Evolutionary conservation across 2,797 vertebrate genomes (phyloP).

Genomic region (Muraenolepis orangiensis): DNA sequence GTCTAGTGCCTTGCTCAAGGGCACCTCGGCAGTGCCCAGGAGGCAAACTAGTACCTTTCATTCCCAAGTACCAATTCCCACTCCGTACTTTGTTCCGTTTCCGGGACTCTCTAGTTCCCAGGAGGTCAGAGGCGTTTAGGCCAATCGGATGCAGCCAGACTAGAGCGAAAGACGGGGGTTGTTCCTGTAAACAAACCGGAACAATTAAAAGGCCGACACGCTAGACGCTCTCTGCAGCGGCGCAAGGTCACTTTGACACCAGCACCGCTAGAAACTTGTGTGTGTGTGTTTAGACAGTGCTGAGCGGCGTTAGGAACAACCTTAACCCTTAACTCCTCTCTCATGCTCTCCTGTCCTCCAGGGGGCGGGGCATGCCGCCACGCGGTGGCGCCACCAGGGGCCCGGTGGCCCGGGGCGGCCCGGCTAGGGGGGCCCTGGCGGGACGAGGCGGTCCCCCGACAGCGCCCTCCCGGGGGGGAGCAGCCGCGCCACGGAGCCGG

Average conservation of each 20-base stretch:
- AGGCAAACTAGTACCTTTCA: too few relatives aligned
- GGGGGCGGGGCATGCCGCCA: conserved; percentile 86
- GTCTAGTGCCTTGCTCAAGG: too few relatives aligned
- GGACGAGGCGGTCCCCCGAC: conserved; percentile 83
- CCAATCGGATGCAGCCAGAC: background rate
- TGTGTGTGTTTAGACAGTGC: background rate
- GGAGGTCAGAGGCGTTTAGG: background rate
- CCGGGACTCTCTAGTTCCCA: too few relatives aligned
- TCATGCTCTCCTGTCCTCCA: conserved; percentile 43
- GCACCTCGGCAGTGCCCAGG: too few relatives aligned
- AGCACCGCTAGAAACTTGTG: background rate
- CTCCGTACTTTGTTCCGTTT: too few relatives aligned
- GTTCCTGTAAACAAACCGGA: background rate
- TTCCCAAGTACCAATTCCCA: too few relatives aligned
- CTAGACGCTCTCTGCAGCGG: background rate
- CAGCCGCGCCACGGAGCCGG: conserved; percentile 77
- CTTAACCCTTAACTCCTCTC: background rate
- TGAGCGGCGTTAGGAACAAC: background rate
- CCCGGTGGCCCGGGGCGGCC: conserved; percentile 82
- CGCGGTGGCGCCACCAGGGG: conserved; percentile 71
- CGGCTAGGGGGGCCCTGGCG: conserved; percentile 80
- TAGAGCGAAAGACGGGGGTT: background rate
- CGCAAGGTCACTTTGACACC: background rate
- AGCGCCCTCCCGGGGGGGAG: conserved; percentile 81
- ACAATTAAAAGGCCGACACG: background rate